Conservation (phyloP, 2,113 vertebrate genomes). For the Cynocephalus volans region DNA sequence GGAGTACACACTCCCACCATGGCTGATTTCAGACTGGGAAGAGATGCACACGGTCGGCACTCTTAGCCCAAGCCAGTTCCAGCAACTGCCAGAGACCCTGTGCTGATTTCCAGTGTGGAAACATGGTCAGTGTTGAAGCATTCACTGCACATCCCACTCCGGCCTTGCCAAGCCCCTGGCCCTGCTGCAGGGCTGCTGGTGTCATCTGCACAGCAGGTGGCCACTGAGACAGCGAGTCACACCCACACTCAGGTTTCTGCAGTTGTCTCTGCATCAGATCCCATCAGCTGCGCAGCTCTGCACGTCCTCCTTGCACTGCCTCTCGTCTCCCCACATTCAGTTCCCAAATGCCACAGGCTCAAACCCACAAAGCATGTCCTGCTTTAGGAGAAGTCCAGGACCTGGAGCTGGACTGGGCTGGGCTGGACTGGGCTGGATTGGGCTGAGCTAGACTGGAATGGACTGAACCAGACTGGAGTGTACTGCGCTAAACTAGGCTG, state of each 20-base stretch:
- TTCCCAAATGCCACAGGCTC: not conserved
- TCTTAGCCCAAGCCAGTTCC: not conserved
- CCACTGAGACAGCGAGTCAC: not conserved
- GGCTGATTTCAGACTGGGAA: not conserved
- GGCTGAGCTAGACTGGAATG: accelerated
- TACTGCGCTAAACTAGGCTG: not conserved
- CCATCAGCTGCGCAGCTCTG: not conserved
- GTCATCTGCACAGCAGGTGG: not conserved
- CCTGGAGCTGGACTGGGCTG: not conserved
- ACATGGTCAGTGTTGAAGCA: accelerated
- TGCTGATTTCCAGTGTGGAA: accelerated
- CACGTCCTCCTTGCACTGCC: accelerated
- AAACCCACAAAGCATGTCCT: accelerated
- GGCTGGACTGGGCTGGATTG: not conserved
- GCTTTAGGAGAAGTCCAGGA: not conserved
- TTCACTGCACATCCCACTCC: accelerated
- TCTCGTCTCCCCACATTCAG: accelerated
- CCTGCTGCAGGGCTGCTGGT: not conserved
- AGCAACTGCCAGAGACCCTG: accelerated
- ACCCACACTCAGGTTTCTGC: accelerated
- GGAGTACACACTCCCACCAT: accelerated
- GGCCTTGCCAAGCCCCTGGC: not conserved
- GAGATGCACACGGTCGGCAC: accelerated
- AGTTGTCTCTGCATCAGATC: not conserved
- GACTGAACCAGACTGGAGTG: not conserved